A percentile compares a stretch with the other conserved stretches of the same genome.
Conservation (phyloP, 2,797 vertebrate genomes). For the Eulemur rubriventer region DNA sequence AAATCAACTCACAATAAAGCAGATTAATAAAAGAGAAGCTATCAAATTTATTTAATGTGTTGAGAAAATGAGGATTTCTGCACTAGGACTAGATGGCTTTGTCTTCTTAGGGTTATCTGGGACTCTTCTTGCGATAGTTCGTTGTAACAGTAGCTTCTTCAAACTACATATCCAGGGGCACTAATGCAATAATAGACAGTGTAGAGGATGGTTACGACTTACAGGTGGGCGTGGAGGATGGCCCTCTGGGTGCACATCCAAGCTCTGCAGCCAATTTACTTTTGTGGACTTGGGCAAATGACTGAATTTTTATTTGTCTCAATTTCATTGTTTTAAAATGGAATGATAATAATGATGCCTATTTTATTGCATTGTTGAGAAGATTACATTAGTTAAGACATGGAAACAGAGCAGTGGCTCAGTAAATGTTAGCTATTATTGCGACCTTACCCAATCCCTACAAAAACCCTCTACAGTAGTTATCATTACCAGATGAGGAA, state of each 20-base stretch:
- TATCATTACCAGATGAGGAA: background rate
- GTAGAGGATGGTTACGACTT: background rate
- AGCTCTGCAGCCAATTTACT: background rate
- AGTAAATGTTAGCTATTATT: background rate
- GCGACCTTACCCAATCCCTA: background rate
- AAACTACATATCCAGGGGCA: background rate
- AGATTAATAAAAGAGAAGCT: background rate
- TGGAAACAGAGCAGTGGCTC: background rate
- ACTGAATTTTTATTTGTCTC: background rate
- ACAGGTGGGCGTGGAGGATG: background rate
- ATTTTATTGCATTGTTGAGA: background rate
- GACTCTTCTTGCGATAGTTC: background rate
- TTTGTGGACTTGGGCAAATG: background rate
- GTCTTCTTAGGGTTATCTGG: background rate
- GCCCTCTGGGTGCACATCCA: background rate
- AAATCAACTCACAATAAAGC: background rate
- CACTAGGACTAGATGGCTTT: background rate
- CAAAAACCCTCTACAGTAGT: background rate
- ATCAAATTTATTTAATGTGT: background rate
- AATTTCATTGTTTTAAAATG: slow-evolving; percentile 15
- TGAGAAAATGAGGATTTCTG: background rate
- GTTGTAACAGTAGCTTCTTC: background rate
- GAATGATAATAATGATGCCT: background rate
- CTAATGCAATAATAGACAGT: background rate
- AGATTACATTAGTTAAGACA: background rate